Base-by-base conservation (phyloP, 1,140 invertebrate genomes). In the Listronotus oregonensis region DNA sequence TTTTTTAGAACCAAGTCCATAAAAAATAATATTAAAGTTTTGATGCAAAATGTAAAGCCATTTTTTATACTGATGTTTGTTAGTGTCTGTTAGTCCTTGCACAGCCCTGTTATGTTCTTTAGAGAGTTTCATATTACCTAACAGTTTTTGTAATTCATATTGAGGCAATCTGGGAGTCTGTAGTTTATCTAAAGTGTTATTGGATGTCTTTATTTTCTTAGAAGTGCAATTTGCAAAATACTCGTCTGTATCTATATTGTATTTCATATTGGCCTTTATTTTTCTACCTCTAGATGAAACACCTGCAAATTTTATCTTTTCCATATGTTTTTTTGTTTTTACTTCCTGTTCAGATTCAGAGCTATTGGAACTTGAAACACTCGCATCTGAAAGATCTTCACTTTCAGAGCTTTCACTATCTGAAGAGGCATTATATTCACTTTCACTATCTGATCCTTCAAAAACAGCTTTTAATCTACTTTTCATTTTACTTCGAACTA, bases 1-100 rank as follows among this genome's bases (percentile, higher is more conserved):
- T 39, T 87, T 84, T 78, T 98, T 98, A 0, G 94, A 97, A 7
- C 96, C 96, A 51, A 96, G 76, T 0, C 95, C 95, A 82, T 95
- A 92, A 0, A 96, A 77, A 34, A 97, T 77, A 32, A 97, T 80
- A 75, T 90, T 97, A 74, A 91, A 96, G 32, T 91, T 91, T 86
- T 95, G 88, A 75, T 93, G 93, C 61, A 84, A 82, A 71, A 84
- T 75, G 74, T 81, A 86, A 63, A 87, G 69, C 85, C 86, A 88
- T 75, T 83, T 85, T 37, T 82, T 72, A 71, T 87, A 87, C 34
- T 84, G 78, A 5, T 79, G 76, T 42, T 81, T 78, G 68, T 86
- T 83, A 43, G 82, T 78, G 47, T 85, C 72, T 59, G 80, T 78
- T 0, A 87, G 79, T 21, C 80, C 80, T 55, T 80, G 72, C 11